Conservation (phyloP, 2,113 vertebrate genomes). For the Bubo scandiacus region DNA sequence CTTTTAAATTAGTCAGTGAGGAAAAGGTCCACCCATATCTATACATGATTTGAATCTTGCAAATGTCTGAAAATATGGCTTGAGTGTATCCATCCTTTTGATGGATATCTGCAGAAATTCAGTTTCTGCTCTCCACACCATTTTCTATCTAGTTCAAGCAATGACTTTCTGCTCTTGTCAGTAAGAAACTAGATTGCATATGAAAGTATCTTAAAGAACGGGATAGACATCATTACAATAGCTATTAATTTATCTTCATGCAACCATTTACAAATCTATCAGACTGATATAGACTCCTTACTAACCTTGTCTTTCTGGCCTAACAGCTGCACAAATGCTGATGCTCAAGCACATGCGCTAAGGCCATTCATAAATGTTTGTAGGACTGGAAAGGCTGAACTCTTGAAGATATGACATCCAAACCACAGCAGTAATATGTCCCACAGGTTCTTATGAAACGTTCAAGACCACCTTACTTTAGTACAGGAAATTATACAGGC, state of each 20-base stretch:
- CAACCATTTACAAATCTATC: background rate
- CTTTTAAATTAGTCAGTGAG: background rate
- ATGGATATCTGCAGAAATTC: background rate
- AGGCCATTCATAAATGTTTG: background rate
- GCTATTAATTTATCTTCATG: background rate
- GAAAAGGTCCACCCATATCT: background rate
- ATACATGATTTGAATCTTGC: background rate
- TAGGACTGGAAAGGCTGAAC: background rate
- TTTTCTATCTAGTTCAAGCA: background rate
- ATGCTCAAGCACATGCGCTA: background rate
- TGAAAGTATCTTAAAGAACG: background rate
- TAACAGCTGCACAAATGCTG: background rate
- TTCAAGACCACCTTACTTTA: background rate
- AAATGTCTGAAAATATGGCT: background rate
- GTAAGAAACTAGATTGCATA: background rate
- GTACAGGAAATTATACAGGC: background rate
- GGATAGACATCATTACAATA: background rate
- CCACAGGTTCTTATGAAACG: background rate
- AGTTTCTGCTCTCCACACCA: background rate
- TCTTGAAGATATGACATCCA: background rate
- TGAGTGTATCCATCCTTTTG: background rate
- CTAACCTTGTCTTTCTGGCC: background rate
- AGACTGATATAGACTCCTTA: background rate
- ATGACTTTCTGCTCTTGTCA: background rate
- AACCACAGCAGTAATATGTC: background rate